Conservation (phyloP, 2,797 vertebrate genomes). For the Crenuchus spilurus region DNA sequence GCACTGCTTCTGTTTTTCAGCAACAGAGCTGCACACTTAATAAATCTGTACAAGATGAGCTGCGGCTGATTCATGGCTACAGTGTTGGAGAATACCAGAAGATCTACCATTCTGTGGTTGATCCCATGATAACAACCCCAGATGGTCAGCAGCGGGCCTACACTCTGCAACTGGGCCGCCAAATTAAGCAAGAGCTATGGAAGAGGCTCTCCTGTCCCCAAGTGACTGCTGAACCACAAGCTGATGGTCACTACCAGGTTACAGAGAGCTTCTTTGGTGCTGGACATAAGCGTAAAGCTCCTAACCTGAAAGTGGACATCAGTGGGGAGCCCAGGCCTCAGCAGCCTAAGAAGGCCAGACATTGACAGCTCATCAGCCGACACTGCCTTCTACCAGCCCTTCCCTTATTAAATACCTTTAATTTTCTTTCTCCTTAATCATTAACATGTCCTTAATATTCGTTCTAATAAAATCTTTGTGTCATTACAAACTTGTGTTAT, state of each 20-base stretch:
- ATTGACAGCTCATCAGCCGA: background rate
- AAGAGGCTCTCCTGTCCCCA: background rate
- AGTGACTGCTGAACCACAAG: background rate
- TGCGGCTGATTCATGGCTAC: background rate
- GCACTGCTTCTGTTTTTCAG: too few relatives aligned
- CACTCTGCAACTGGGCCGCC: background rate
- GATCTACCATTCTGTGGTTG: conserved; percentile 18
- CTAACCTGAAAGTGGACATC: background rate
- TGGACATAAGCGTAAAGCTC: background rate
- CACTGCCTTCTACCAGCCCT: background rate
- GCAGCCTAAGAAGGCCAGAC: background rate
- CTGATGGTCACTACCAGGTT: background rate
- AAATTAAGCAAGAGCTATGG: conserved; percentile 3
- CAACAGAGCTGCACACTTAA: too few relatives aligned
- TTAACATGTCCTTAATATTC: background rate
- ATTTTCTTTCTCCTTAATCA: background rate
- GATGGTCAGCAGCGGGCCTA: background rate
- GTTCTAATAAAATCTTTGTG: too few relatives aligned
- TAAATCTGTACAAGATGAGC: too few relatives aligned
- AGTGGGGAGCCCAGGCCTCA: background rate
- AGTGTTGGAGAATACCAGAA: background rate
- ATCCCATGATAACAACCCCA: background rate
- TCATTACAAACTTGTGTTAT: too few relatives aligned
- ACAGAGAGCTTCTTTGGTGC: background rate
- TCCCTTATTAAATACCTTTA: background rate